phyloP scores from a whole-genome alignment of 2,797 vertebrate genomes.

The Florisuga fusca region DNA sequence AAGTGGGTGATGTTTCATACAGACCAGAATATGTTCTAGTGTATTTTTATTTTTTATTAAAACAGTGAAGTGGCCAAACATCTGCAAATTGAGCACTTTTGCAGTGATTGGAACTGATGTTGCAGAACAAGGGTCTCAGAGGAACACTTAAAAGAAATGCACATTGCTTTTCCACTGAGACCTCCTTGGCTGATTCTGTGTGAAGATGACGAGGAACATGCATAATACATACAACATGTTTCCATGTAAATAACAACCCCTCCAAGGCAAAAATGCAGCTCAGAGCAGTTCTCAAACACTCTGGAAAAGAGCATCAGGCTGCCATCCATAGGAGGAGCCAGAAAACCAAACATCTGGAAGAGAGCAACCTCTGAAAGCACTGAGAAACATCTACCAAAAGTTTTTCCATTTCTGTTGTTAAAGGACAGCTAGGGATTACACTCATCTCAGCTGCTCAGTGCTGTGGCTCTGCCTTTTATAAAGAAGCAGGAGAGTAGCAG shows the following conservation, averaged over 20 bases:
- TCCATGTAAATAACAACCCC: background rate
- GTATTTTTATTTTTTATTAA: background rate
- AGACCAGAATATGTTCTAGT: background rate
- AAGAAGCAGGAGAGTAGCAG: background rate
- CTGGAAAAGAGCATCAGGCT: background rate
- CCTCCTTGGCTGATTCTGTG: background rate
- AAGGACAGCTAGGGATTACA: constrained; percentile 2
- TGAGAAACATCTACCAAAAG: background rate
- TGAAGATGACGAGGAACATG: background rate
- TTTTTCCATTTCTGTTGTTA: background rate
- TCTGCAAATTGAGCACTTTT: background rate
- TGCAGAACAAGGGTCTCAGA: background rate
- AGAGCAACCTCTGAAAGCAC: background rate
- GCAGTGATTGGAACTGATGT: background rate
- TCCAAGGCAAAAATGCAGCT: background rate
- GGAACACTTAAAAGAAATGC: background rate
- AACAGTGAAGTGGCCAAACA: background rate
- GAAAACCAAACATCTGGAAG: constrained; percentile 33
- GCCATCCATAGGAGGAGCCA: background rate
- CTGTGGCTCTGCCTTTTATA: background rate
- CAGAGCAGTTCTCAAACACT: background rate
- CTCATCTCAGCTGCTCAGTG: background rate
- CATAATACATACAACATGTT: background rate
- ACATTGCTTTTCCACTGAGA: background rate
- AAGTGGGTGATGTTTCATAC: background rate